Evolutionary conservation across 2,888 invertebrate species (phyloP).

Genomic region (Pterostichus niger): DNA sequence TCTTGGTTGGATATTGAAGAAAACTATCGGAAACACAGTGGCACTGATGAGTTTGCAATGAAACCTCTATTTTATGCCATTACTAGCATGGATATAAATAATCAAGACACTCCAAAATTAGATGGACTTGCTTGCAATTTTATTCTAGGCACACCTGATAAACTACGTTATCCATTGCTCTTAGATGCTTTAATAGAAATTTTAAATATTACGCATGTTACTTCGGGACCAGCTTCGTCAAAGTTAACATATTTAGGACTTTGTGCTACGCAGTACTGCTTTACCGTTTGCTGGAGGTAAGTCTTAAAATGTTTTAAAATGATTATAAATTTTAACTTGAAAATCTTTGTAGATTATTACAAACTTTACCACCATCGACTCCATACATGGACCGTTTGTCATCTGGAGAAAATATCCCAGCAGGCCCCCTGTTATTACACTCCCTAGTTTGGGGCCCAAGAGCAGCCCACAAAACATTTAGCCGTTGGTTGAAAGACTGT

Average conservation of each 20-base stretch:
- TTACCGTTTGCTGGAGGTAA: constrained; percentile 90
- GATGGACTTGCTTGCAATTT: constrained; percentile 97
- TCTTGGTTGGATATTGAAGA: constrained; percentile 89
- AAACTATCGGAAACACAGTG: constrained; percentile 82
- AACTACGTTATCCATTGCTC: constrained; percentile 91
- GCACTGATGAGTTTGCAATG: constrained; percentile 84
- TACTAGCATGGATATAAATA: constrained; percentile 86
- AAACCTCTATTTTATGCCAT: constrained; percentile 95
- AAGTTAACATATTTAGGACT: constrained; percentile 82
- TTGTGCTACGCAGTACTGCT: constrained; percentile 94
- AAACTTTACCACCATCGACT: constrained; percentile 93
- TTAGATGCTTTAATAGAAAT: constrained; percentile 92
- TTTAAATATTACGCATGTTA: constrained; percentile 88
- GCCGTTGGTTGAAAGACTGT: constrained; percentile 94
- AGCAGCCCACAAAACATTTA: constrained; percentile 90
- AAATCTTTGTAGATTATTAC: constrained; percentile 82
- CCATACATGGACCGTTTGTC: constrained; percentile 90
- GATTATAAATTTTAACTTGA: constrained; percentile 49
- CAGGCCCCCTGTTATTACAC: constrained; percentile 87
- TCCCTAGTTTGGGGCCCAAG: constrained; percentile 94
- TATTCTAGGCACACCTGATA: constrained; percentile 94
- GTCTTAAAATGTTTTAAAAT: constrained; percentile 58
- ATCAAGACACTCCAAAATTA: constrained; percentile 92
- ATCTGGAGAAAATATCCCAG: constrained; percentile 83
- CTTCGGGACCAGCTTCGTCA: constrained; percentile 74